These are phyloP conservation scores for Phyllostomus discolor DNA, from an alignment of 2,113 vertebrate species.

Conservation along the genomic window DNA sequence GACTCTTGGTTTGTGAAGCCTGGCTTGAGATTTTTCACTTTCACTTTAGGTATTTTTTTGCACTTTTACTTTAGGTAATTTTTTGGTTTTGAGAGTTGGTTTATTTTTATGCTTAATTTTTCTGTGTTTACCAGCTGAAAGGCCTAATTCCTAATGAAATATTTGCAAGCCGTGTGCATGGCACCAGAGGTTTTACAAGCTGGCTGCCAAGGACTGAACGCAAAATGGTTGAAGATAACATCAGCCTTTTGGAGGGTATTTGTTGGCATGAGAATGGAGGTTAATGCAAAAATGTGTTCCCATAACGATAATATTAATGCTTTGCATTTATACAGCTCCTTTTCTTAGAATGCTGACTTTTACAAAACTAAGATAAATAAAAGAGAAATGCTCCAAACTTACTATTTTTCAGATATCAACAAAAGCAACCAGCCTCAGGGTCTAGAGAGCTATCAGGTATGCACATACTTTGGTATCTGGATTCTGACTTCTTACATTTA, in stretches of 20 bases:
- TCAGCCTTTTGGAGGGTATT: not conserved
- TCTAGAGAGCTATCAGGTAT: not conserved
- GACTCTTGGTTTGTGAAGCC: slow-evolving; percentile 56
- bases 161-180: not conserved
- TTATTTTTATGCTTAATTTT: slow-evolving; percentile 9
- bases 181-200: not conserved
- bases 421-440: not conserved
- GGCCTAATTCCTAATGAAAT: not conserved
- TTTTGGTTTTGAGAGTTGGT: slow-evolving; percentile 42
- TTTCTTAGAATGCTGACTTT: not conserved
- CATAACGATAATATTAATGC: not conserved
- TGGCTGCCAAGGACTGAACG: not conserved
- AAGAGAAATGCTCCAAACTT: not conserved
- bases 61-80: slow-evolving; percentile 50
- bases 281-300: not conserved
- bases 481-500: not conserved
- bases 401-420: not conserved
- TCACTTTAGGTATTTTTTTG: slow-evolving; percentile 53
- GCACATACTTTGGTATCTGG: not conserved
- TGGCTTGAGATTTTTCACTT: slow-evolving; percentile 61
- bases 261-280: not conserved
- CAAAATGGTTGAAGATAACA: slow-evolving; percentile 13
- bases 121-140: slow-evolving; percentile 45
- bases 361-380: not conserved
- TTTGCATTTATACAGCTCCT: not conserved